Conservation (phyloP, 2,888 invertebrate species). For the Tachina lurida region DNA sequence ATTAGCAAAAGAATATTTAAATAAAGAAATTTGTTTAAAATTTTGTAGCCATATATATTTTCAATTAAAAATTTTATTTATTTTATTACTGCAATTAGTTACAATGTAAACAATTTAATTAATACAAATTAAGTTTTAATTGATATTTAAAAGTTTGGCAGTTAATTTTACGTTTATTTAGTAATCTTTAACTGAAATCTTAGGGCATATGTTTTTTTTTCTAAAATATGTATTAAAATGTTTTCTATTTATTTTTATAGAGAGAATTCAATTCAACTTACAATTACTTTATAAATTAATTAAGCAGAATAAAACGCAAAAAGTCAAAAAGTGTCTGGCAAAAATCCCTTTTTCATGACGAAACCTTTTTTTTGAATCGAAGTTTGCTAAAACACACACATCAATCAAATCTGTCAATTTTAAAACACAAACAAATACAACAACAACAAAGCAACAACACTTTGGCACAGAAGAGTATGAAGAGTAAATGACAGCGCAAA, state of each 20-base stretch:
- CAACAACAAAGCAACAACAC: background rate
- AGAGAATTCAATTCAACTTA: constrained; percentile 10
- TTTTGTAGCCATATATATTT: no score
- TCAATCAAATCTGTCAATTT: constrained; percentile 51
- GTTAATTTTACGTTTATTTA: no score
- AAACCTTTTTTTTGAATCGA: constrained; percentile 8
- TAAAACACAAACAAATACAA: background rate
- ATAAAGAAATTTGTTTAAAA: no score
- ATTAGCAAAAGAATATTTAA: no score
- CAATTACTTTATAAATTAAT: constrained; percentile 9
- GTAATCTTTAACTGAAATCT: no score
- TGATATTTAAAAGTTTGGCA: no score
- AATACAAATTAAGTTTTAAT: no score
- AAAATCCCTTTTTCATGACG: constrained; percentile 16
- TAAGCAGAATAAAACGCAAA: background rate
- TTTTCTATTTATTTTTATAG: constrained; percentile 2
- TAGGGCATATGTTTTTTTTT: no score
- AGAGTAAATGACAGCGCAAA: background rate
- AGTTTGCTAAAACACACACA: constrained; percentile 32
- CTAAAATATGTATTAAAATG: no score
- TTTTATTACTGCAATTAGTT: no score
- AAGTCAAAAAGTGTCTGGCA: background rate
- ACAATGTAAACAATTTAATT: no score
- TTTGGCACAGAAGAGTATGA: background rate
- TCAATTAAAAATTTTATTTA: no score